Conservation (phyloP, 2,888 invertebrate species). For the Tillus elongatus region DNA sequence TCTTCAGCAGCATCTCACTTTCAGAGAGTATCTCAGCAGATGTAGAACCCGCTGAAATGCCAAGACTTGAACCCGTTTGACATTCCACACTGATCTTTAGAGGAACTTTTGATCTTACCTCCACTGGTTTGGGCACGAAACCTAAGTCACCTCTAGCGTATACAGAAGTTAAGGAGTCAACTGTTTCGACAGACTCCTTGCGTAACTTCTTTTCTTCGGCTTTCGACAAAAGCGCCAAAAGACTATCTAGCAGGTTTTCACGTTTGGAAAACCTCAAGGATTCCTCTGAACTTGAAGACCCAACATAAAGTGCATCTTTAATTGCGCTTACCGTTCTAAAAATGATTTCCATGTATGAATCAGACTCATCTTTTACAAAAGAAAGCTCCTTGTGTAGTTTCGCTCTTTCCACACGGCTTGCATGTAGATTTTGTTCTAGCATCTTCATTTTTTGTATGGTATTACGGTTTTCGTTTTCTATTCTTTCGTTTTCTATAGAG, state of each 20-base stretch:
- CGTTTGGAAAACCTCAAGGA: conserved; percentile 46
- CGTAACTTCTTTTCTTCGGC: conserved; percentile 35
- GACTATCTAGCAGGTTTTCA: conserved; percentile 44
- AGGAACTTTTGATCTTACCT: conserved; percentile 29
- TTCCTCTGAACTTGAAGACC: conserved; percentile 38
- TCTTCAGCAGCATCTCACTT: too few relatives aligned
- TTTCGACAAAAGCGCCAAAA: conserved; percentile 33
- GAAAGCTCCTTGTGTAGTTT: conserved; percentile 42
- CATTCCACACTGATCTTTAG: conserved; percentile 27
- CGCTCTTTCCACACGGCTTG: conserved; percentile 43
- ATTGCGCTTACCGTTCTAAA: conserved; percentile 54
- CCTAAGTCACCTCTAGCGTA: conserved; percentile 60
- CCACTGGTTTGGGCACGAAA: conserved; percentile 49
- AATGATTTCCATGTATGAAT: conserved; percentile 49
- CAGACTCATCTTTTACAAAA: conserved; percentile 45
- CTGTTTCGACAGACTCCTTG: conserved; percentile 42
- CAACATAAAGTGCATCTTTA: conserved; percentile 48
- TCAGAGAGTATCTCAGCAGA: too few relatives aligned
- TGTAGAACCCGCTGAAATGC: too few relatives aligned
- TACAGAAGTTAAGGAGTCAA: conserved; percentile 35
- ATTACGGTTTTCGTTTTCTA: conserved; percentile 25
- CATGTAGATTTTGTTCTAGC: conserved; percentile 51
- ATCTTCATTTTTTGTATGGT: conserved; percentile 27
- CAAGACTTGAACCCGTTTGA: conserved; percentile 31
- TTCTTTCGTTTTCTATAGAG: conserved; percentile 16